Base-by-base conservation (phyloP, 2,888 invertebrate genomes). In the Anaspis maculata region DNA sequence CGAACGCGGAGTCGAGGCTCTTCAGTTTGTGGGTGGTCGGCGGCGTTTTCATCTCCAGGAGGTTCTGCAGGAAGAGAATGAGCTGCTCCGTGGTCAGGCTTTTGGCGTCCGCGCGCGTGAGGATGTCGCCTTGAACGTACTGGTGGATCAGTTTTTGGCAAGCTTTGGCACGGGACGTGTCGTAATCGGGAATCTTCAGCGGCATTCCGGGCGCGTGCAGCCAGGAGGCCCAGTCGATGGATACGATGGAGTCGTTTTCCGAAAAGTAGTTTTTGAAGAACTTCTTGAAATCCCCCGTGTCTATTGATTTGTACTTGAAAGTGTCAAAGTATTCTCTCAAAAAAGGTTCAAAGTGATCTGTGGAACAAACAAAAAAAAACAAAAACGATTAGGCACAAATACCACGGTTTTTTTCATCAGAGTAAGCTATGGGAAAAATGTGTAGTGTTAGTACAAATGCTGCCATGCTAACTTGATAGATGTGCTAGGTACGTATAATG, bases 171-270 rank as follows among this genome's bases (percentile, higher is more conserved):
- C 87, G 67, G 2, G 77, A 71, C 25, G 70, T 73, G 61, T 90
- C 82, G 56, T 72, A 92, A 76, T 76, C 66, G 3, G 91, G 91
- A 54, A 86, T 84, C 11, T 83, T 69, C 1, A 85, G 84, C 1
- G 95, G 95, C 87, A 95, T 88, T 32, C 95, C 96, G 27, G 82
- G 76, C 16, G 70, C 70, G 54, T 78, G 68, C 2, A 95, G 67
- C 94, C 94, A 95, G 1, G 73, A 57, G 24, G 87, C 68, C 91
- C 94, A 95, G 57, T 94, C 83, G 2, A 95, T 75, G 0, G 61
- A 52, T 14, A 72, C 67, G 13, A 89, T 46, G 24, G 66, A 56
- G 30, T 69, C 54, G 37, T 71, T 73, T 14, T 72, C 68, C 27
- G 69, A 68, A 62, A 88, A 90, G 55, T 85, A 80, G 13, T 76